These are phyloP conservation scores for Xiphydria camelus DNA, from an alignment of 2,888 invertebrate genomes.

Conservation along the genomic window DNA sequence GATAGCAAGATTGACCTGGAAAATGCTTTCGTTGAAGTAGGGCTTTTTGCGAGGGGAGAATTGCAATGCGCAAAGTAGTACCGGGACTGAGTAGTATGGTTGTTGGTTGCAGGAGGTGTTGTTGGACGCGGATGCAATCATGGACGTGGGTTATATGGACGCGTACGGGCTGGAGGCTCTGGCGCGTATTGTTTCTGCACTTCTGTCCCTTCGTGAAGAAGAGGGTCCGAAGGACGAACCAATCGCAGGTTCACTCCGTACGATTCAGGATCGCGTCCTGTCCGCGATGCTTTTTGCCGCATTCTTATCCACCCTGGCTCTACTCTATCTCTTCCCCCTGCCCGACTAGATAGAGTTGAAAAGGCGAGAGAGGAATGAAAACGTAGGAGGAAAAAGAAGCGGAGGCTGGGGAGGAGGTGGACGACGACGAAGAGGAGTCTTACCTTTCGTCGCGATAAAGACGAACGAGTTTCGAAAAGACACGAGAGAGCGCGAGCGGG, in stretches of 20 bases:
- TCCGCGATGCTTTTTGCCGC: constrained; percentile 54
- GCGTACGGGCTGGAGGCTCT: constrained; percentile 54
- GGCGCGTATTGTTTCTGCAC: constrained; percentile 48
- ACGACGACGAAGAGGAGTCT: no score
- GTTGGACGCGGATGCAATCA: constrained; percentile 57
- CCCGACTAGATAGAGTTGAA: constrained; percentile 58
- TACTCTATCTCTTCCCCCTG: constrained; percentile 60
- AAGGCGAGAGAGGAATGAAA: constrained; percentile 8
- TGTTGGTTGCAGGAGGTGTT: constrained; percentile 59
- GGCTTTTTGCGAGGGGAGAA: constrained; percentile 8
- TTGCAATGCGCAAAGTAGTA: constrained; percentile 16
- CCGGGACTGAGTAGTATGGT: constrained; percentile 57
- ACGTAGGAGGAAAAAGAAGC: not conserved
- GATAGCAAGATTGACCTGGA: no score
- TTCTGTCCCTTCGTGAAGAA: constrained; percentile 39
- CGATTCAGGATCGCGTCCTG: constrained; percentile 51
- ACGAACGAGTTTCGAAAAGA: no score
- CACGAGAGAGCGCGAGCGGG: no score
- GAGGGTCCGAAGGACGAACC: constrained; percentile 41
- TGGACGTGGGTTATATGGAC: constrained; percentile 57
- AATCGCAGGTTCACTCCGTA: constrained; percentile 48
- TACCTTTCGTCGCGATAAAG: no score
- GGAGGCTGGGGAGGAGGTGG: no score
- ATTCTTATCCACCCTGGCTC: constrained; percentile 58
- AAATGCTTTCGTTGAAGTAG: no score